Conservation (phyloP, 2,113 vertebrate species). For the Furnarius figulus region DNA sequence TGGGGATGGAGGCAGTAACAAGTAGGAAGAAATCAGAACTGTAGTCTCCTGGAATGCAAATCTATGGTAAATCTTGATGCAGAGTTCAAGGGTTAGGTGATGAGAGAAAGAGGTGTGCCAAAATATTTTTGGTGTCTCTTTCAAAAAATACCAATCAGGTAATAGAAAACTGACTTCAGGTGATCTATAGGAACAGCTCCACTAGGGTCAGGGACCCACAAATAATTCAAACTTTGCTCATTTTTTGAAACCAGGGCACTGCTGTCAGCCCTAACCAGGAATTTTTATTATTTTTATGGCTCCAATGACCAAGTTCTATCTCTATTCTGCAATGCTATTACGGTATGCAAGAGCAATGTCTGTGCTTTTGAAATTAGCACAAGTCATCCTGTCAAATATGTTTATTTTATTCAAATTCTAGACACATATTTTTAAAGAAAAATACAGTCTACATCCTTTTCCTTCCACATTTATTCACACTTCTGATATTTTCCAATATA, state of each 20-base stretch:
- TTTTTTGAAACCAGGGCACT: not conserved
- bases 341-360: not conserved
- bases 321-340: not conserved
- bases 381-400: not conserved
- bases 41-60: not conserved
- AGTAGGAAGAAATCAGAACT: not conserved
- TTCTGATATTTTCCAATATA: not conserved
- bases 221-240: not conserved
- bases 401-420: not conserved
- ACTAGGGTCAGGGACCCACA: not conserved
- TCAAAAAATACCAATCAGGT: not conserved
- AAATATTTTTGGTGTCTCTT: not conserved
- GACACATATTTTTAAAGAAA: not conserved
- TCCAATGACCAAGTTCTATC: not conserved
- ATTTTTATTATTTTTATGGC: not conserved
- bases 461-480: not conserved
- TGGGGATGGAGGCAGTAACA: not conserved
- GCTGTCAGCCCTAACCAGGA: not conserved
- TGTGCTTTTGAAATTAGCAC: not conserved
- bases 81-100: not conserved
- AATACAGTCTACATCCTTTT: not conserved
- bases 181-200: not conserved
- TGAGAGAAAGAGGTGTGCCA: not conserved
- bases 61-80: not conserved
- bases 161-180: not conserved